Evolutionary conservation across 2,888 invertebrate genomes (phyloP).

Genomic region (Neocrepidodera transversa): DNA sequence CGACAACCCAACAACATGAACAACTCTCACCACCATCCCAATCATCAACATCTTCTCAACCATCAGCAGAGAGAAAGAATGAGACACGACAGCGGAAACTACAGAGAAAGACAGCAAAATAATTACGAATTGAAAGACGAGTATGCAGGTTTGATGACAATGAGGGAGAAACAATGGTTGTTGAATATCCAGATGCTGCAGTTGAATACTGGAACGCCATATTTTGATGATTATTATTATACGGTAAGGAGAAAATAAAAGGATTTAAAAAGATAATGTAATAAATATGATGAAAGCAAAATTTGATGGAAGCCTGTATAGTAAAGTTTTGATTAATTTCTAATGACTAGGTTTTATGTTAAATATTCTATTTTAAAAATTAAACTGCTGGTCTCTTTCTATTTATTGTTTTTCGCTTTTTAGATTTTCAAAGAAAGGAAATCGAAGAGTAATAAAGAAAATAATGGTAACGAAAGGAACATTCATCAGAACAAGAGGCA

Average conservation of each 20-base stretch:
- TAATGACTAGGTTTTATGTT: no score
- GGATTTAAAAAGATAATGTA: no score
- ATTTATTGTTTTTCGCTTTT: no score
- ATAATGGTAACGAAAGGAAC: slow-evolving; percentile 63
- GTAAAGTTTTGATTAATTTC: no score
- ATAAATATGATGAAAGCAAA: no score
- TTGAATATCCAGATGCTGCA: slow-evolving; percentile 94
- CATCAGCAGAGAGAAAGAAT: slow-evolving; percentile 42
- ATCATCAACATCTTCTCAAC: slow-evolving; percentile 50
- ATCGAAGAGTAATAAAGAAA: slow-evolving; percentile 61
- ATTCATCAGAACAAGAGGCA: slow-evolving; percentile 37
- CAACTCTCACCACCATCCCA: slow-evolving; percentile 51
- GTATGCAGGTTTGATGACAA: slow-evolving; percentile 92
- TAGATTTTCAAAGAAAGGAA: slow-evolving; percentile 72
- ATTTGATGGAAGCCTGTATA: no score
- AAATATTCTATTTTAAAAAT: no score
- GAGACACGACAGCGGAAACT: slow-evolving; percentile 50
- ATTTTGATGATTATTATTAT: slow-evolving; percentile 96
- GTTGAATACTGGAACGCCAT: slow-evolving; percentile 92
- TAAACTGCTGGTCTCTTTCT: no score
- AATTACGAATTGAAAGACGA: slow-evolving; percentile 66
- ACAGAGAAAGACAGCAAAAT: slow-evolving; percentile 44
- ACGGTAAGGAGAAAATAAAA: slow-evolving; percentile 80
- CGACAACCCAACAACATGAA: slow-evolving; percentile 39
- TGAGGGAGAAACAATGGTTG: slow-evolving; percentile 94